Base-by-base conservation (phyloP, 1,140 invertebrate species). In the Trachymyrmex cornetzi region DNA sequence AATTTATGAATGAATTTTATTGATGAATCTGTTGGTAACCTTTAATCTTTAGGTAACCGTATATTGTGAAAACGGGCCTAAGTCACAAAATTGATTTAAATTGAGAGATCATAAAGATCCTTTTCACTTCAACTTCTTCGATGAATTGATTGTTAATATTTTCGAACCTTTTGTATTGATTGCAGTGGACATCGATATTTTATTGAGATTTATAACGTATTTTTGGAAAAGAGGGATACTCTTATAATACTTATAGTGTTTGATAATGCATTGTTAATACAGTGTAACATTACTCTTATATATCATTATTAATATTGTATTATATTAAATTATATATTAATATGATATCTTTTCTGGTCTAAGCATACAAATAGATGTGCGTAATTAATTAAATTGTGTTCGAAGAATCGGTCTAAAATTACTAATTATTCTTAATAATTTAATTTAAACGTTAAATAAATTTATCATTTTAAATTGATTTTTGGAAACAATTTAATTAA, bases 361-460 rank as follows among this genome's bases (percentile, higher is more conserved):
- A 44, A 67, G 64, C 4, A 34, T n/a, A 34, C 30, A 38, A 19
- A 66, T 63, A 67, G 34, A 67, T 0, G 12, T 44, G 19, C 64
- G 5, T 14, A 67, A 67, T 67, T 67, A 67, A 67, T 67, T 66
- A 38, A 38, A 66, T 66, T 44, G 34, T n/a, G 11, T 44, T 67
- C n/a, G n/a, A 67, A 67, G 11, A 44, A 67, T 44, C n/a, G 1
- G 14, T 11, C n/a, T 22, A 19, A 67, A 34, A 44, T 67, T 44
- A 67, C n/a, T 44, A 67, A 67, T 67, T 67, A 44, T 44, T 3
- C 11, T 38, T 67, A 22, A 67, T 44, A 67, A 67, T 67, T 67
- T 67, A 14, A 22, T 67, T 14, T 14, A 67, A 67, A 11, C 19
- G 9, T 30, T 66, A 9, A 19, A 66, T 66, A 34, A 66, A 66